Evolutionary conservation across 2,888 invertebrate genomes (phyloP), one percentile per base, ranked within the genome.

Genomic region (Xiphydria camelus): DNA sequence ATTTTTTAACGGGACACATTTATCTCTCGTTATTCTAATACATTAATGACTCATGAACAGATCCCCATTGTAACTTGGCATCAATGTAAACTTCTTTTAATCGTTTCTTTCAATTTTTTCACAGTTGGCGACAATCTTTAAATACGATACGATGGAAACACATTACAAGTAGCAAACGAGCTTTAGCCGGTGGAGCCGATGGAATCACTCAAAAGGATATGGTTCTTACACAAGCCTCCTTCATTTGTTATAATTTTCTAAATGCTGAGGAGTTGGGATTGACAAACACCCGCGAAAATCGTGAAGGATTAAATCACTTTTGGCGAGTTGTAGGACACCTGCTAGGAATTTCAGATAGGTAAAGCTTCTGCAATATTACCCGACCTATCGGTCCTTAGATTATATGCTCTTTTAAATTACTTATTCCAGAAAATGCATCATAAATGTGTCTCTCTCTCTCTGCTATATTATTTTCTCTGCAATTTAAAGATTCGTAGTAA

Each of bases 221-320:
- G 80, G 87, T 86, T 0, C 69, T 93, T 5, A 92, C 93, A 0
- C 90, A 90, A 73, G 89, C 89, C 66, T 91, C 89, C 1, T 94
- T 94, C 67, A 80, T 92, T 62, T 93, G 91, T 0, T 84, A 84
- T 52, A 76, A 83, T 0, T 67, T 89, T 0, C 62, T 86, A 3
- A 79, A 80, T 12, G 80, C 85, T 0, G 77, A 83, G 36, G 69
- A 78, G 37, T 77, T 90, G 35, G 87, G 89, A 0, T 74, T 92
- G 3, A 51, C 46, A 0, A 79, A 82, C 55, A 74, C 79, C 1
- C 77, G 76, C 2, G 73, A 78, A 1, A 83, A 80, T 18, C 85
- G 87, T 62, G 85, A 87, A 47, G 86, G 83, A 1, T 87, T 88
- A 46, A 77, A 87, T 21, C 90, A 94, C 72, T 82, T 89, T 63